Base-by-base conservation (phyloP, 1,140 invertebrate genomes). In the Hirudo medicinalis region DNA sequence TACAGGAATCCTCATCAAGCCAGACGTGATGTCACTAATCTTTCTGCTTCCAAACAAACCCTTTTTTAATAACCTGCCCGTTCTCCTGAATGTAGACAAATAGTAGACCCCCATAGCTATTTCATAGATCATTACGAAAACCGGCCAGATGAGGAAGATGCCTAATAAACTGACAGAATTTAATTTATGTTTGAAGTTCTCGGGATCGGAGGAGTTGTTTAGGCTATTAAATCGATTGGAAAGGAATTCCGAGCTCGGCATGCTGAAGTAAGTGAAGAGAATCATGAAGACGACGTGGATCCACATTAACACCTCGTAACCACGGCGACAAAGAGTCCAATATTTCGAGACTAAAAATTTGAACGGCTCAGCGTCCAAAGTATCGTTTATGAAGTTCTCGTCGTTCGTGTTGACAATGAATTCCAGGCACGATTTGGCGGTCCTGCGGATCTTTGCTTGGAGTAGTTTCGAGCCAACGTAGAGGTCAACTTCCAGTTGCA, bases 201-300 rank as follows among this genome's bases (percentile, higher is more conserved):
- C 67, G 25, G 67, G 2, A 68, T 68, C 67, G 32, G 22, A 60
- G 9, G 67, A 2, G 29, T 29, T 36, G 25, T 29, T 36, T 3
- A 36, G 20, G 22, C 4, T 29, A 20, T 49, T 25, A 54, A 70
- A 70, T 15, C 69, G 69, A 36, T 49, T 53, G 25, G 54, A 25
- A 8, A 70, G 49, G 22, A 25, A 70, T 22, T 66, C 67, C 13
- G 22, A 8, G 22, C 5, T 32, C 22, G 53, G 67, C 29, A 69
- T 69, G 49, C 15, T 53, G 32, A 54, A 71, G 20, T 43, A 63
- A 19, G 43, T 63, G 67, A 74, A 72, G 40, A 67, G 43, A 19
- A 40, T 55, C 72, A 75, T 74, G 29, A 68, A 72, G n/a, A 72
- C 43, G 9, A 74, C 67, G 71, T 75, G 74, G 9, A 75, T 43